Conservation (phyloP, 1,140 invertebrate species). For the Zaprionus davidi region DNA sequence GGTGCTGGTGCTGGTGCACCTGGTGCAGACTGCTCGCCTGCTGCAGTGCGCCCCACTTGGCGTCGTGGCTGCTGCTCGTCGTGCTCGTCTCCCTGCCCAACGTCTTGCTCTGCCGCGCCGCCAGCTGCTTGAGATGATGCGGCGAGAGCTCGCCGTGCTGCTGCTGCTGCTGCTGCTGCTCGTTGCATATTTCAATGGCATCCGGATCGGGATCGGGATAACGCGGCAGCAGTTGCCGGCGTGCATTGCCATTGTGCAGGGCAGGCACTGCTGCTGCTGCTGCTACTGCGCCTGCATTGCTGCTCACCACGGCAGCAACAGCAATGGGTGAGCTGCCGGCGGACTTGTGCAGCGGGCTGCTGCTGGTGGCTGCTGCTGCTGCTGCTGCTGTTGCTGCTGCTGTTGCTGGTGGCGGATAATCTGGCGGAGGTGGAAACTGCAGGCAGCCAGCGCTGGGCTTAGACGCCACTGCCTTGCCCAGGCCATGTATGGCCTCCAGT, state of each 20-base stretch:
- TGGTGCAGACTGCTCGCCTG: constrained; percentile 47
- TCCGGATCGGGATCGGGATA: constrained; percentile 80
- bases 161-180: constrained; percentile 48
- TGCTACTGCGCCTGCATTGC: background rate
- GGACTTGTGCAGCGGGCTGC: constrained; percentile 37
- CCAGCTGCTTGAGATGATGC: constrained; percentile 57
- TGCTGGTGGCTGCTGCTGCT: background rate
- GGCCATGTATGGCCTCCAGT: constrained; percentile 33
- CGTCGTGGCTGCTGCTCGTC: background rate
- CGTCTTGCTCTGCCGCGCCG: constrained; percentile 56
- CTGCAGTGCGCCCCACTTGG: constrained; percentile 46
- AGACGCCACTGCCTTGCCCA: constrained; percentile 24
- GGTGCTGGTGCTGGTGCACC: constrained; percentile 42
- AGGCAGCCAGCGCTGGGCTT: constrained; percentile 51
- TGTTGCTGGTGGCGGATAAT: constrained; percentile 65
- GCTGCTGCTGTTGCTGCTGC: background rate
- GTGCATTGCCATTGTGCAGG: constrained; percentile 24
- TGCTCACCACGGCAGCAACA: constrained; percentile 30
- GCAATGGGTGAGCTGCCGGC: constrained; percentile 38
- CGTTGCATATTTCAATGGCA: constrained; percentile 79
- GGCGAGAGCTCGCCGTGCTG: constrained; percentile 48
- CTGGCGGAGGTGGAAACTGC: constrained; percentile 73
- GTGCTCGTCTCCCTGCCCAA: constrained; percentile 42
- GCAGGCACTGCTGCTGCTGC: constrained; percentile 6
- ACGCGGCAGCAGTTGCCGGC: constrained; percentile 58